Base-by-base conservation (phyloP, 2,113 vertebrate species). In the Xiphophorus couchianus region DNA sequence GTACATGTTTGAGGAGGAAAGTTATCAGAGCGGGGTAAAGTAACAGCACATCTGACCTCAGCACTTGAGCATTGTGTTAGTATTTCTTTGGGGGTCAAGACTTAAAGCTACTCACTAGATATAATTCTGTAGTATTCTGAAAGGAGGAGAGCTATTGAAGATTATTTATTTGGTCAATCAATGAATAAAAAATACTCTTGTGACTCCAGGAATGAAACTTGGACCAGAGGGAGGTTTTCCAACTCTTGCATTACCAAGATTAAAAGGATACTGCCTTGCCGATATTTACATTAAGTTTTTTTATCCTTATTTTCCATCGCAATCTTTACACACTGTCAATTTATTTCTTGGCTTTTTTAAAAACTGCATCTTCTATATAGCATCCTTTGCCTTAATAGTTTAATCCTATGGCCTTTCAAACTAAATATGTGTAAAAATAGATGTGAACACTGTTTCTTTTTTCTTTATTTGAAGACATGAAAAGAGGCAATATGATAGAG, bases 1-100 rank as follows among this genome's bases (percentile, higher is more conserved):
- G 61, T 72, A 66, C 76, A 86, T 80, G 87, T 84, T 85, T 81
- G 61, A 39, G 74, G 61, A 74, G 81, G 74, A 83, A 80, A 28
- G 73, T 42, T 64, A 86, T 81, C 64, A 27, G 68, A 80, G 74
- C 66, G 39, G 37, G 66, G 65, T 75, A 37, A 29, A 73, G 62
- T 68, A 77, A 87, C 63, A 66, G 68, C 65, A 71, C 73, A 64
- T 39, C 62, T 77, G 74, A 92, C 86, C 85, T 74, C 74, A 30
- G 22, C 19, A 58, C 69, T 44, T 17, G 58, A 27, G 69, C 25
- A 69, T 13, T 28, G 70, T 11, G 60, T 71, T 61, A 66, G 60
- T 28, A 73, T 71, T 64, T 33, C 33, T 44, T 8, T 30, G 75
- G 35, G 42, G 58, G 44, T 29, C 39, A 65, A 75, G 48, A 27